These are phyloP conservation scores for Mesopsocus fuscifrons DNA, from an alignment of 2,888 invertebrate species.

Conservation along the genomic window DNA sequence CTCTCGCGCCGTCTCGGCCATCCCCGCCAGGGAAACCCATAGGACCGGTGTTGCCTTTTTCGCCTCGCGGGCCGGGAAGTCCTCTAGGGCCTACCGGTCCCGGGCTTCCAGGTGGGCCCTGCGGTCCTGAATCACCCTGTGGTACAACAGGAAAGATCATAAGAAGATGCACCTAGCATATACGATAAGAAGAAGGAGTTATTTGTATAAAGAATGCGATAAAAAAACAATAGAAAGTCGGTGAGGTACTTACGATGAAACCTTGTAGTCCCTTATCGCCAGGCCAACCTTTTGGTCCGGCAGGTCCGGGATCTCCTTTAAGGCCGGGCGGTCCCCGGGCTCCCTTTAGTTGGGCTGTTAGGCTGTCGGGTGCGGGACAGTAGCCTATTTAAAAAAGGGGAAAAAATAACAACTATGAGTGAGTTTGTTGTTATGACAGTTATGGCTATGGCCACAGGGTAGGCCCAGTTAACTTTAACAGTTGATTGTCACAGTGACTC, in stretches of 20 bases:
- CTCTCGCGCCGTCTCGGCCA: constrained; percentile 40
- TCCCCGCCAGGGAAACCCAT: constrained; percentile 58
- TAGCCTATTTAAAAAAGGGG: too few species aligned
- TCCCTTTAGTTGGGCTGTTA: constrained; percentile 32
- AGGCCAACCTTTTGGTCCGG: constrained; percentile 30
- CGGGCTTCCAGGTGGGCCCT: constrained; percentile 23
- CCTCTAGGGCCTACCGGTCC: constrained; percentile 47
- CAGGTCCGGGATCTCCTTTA: constrained; percentile 38
- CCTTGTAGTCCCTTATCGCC: constrained; percentile 43
- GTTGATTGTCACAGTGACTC: too few species aligned
- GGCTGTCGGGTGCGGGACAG: constrained; percentile 33
- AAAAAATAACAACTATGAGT: neutral
- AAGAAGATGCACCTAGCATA: constrained; percentile 1
- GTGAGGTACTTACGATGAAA: constrained; percentile 33
- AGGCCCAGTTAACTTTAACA: too few species aligned
- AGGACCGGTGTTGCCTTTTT: constrained; percentile 56
- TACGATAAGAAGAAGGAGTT: too few species aligned
- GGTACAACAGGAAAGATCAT: too few species aligned
- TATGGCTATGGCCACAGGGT: too few species aligned
- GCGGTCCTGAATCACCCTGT: constrained; percentile 29
- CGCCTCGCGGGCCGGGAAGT: constrained; percentile 56
- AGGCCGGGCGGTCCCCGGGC: constrained; percentile 38
- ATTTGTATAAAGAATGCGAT: too few species aligned
- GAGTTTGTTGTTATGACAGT: too few species aligned
- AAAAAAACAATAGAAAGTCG: too few species aligned